Evolutionary conservation across 2,888 invertebrate species (phyloP).

Genomic region (Sarcophaga caerulescens): DNA sequence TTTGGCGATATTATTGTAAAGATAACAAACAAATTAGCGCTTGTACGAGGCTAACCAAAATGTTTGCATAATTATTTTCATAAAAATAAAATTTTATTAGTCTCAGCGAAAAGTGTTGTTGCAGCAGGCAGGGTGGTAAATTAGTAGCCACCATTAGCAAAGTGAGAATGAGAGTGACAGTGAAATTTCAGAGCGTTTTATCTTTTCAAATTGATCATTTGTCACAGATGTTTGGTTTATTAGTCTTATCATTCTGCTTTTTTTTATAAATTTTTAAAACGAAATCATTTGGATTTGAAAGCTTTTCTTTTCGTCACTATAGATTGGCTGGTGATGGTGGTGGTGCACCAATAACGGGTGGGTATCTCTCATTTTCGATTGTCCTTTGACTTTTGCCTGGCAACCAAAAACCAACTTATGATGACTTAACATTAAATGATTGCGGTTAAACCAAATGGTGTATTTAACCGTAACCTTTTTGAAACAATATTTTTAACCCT

Average conservation of each 20-base stretch:
- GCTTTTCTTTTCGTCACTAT: constrained; percentile 41
- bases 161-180: constrained; percentile 17
- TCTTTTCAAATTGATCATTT: constrained; percentile 76
- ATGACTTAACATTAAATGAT: constrained; percentile 72
- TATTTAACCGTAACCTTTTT: constrained; percentile 75
- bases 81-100: constrained; percentile 49
- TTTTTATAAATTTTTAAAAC: constrained; percentile 28
- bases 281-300: constrained; percentile 62
- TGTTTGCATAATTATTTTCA: constrained; percentile 66
- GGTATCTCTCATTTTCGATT: constrained; percentile 20
- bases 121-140: neutral
- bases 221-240: constrained; percentile 78
- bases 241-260: constrained; percentile 30
- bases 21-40: constrained; percentile 79
- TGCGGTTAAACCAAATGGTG: constrained; percentile 73
- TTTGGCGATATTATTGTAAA: constrained; percentile 75
- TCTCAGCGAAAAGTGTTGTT: neutral
- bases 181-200: constrained; percentile 67
- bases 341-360: constrained; percentile 36
- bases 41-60: constrained; percentile 55
- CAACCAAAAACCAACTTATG: constrained; percentile 58
- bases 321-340: constrained; percentile 11
- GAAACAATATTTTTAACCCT: constrained; percentile 72
- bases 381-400: constrained; percentile 58
- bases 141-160: neutral